Conservation (phyloP, 2,113 vertebrate genomes). For the Polypterus senegalus region DNA sequence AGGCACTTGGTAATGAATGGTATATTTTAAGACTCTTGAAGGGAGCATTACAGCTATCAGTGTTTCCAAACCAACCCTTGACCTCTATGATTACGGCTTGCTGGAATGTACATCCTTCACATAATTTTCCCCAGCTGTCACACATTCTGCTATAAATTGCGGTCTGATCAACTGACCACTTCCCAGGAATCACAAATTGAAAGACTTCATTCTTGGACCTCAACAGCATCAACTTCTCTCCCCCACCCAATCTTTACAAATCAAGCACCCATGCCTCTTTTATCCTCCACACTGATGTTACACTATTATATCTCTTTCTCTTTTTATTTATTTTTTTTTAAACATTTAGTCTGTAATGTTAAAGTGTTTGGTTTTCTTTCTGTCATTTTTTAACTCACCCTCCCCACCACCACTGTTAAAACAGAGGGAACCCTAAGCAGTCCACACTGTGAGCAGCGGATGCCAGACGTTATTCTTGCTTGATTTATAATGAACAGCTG, state of each 20-base stretch:
- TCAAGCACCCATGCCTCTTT: background rate
- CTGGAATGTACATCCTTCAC: slow-evolving; percentile 51
- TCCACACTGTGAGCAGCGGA: slow-evolving; percentile 18
- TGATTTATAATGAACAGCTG: slow-evolving; percentile 36
- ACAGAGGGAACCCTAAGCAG: too few relatives aligned
- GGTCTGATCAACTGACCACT: slow-evolving; percentile 37
- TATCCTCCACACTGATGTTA: slow-evolving; percentile 6
- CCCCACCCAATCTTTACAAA: background rate
- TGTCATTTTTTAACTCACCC: too few relatives aligned
- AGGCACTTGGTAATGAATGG: slow-evolving; percentile 15
- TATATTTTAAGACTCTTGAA: slow-evolving; percentile 6
- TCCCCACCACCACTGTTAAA: too few relatives aligned
- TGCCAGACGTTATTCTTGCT: slow-evolving; percentile 2
- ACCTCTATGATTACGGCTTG: slow-evolving; percentile 32
- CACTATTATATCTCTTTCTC: slow-evolving; percentile 3
- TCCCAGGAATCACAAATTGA: slow-evolving; percentile 20
- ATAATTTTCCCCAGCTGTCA: slow-evolving; percentile 46
- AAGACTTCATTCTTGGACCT: background rate
- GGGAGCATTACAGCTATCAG: slow-evolving; percentile 11
- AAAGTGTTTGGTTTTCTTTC: too few relatives aligned
- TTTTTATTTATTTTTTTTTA: too few relatives aligned
- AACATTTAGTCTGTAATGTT: too few relatives aligned
- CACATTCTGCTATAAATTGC: slow-evolving; percentile 35
- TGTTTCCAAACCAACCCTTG: slow-evolving; percentile 16
- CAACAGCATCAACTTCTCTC: background rate